Evolutionary conservation across 2,113 vertebrate genomes (phyloP), one percentile per base, ranked within the genome.

Genomic region (Shinisaurus crocodilurus): DNA sequence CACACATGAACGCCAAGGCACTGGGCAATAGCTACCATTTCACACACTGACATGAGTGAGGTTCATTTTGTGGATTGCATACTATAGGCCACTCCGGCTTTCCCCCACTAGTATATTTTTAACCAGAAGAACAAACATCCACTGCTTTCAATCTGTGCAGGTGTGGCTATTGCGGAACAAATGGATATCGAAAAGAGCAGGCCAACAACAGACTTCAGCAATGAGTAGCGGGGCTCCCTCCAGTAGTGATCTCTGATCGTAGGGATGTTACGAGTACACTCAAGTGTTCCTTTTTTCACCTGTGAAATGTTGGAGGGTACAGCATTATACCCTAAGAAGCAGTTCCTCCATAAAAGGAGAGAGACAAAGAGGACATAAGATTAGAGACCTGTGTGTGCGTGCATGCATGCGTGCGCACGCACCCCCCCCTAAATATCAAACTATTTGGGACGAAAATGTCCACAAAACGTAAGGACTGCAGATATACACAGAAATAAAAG

Each of bases 361-460:
- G 3, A 0, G 25, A 40, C 57, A 57, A 23, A 25, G 69, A 54
- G 27, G 5, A 0, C 50, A 85, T 27, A 76, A 3, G 75, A 70
- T 32, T 20, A 48, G 80, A 87, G 86, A 12, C 54, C 70, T 7
- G 0, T 1, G 54, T 54, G 72, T 40, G 12, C 86, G 54, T 37
- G 37, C 18, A 70, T 0, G 2, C 0, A 1, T 25, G 8, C 29
- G 5, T 13, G 16, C 3, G 29, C 48, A 4, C 32, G 5, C 77
- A 13, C 57, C 7, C 79, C 3, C 5, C 48, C 69, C 43, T 40
- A 32, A 29, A 80, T 79, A 85, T 90, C 32, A 50, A 90, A 82
- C 81, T 27, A 87, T 92, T 86, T 91, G 45, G 85, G 91, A 86
- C 80, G 48, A 87, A 91, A 94, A 3, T 77, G n/a, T 54, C 85